Evolutionary conservation across 1,140 invertebrate genomes (phyloP), one percentile per base, ranked within the genome.

Genomic region (Yoshiicerus persimilis): DNA sequence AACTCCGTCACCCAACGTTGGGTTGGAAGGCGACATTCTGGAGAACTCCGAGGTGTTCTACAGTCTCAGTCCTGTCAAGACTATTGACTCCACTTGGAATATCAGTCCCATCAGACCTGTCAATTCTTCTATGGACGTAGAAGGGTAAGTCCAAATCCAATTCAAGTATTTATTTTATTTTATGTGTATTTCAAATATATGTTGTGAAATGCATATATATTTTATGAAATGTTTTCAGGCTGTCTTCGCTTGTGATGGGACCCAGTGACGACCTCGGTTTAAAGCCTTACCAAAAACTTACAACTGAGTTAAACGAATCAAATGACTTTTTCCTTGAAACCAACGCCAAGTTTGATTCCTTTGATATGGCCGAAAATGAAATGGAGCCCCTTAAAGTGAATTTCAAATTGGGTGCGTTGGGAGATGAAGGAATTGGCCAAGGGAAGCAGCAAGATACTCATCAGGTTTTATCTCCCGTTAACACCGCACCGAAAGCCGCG

Each of bases 211-310:
- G 23, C n/a, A 23, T 32, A 56, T 75, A 23, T 80, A n/a, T 66
- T 77, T 38, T 32, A 64, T 20, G 30, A 85, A 20, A 47, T 4
- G 32, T 56, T 66, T 84, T 23, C 9, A 62, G 38, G 39, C 32
- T 41, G 64, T 36, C 86, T 2, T 56, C 64, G 2, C 27, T 88
- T 4, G 10, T 87, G 4, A 64, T 88, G 41, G 89, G 89, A 8
- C 13, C 89, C 1, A 64, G 30, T 87, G 89, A 90, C 75, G 87
- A 88, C 8, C 62, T 90, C 10, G 89, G 89, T 16, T 66, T 88
- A 25, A 75, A 87, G 25, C 80, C 80, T 11, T 90, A 62, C 47
- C 89, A 90, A 80, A 41, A 30, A 64, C 85, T 90, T 8, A 88
- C 87, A 4, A 62, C 87, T 20, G 83, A 83, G 83, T 25, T 90